phyloP scores from a whole-genome alignment of 1,140 invertebrate genomes.

The Drosophila oshimai region DNA sequence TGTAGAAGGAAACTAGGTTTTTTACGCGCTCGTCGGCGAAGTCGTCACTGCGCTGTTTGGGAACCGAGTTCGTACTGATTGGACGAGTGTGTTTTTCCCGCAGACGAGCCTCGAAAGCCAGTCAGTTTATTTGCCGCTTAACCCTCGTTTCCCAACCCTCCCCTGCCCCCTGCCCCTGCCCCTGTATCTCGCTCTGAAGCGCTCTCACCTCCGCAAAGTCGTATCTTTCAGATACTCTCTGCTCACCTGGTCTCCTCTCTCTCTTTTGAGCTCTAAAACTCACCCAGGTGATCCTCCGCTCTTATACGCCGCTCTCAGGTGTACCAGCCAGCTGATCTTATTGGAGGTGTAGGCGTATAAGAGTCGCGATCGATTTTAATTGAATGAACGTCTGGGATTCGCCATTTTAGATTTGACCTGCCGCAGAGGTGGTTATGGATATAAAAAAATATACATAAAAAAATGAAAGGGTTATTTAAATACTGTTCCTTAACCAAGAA shows the following conservation, averaged over 20 bases:
- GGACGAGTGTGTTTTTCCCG: constrained; percentile 77
- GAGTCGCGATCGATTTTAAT: constrained; percentile 31
- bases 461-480: no score
- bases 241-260: neutral
- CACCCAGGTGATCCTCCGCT: constrained; percentile 5
- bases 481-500: no score
- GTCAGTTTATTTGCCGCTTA: constrained; percentile 54
- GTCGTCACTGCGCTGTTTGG: constrained; percentile 76
- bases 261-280: neutral
- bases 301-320: constrained; percentile 46
- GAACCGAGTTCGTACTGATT: constrained; percentile 82
- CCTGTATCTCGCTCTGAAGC: neutral
- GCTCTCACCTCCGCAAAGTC: constrained; percentile 26
- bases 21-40: constrained; percentile 58
- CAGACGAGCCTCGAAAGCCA: constrained; percentile 77
- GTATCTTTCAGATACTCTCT: neutral
- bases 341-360: constrained; percentile 56
- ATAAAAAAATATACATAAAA: neutral
- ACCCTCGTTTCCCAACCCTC: constrained; percentile 31
- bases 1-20: neutral
- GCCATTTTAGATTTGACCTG: constrained; percentile 65
- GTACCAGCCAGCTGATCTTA: constrained; percentile 55
- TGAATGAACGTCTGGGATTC: constrained; percentile 47
- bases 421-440: constrained; percentile 22
- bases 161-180: neutral